Conservation (phyloP, 2,888 invertebrate species). For the Temnothorax unifasciatus region DNA sequence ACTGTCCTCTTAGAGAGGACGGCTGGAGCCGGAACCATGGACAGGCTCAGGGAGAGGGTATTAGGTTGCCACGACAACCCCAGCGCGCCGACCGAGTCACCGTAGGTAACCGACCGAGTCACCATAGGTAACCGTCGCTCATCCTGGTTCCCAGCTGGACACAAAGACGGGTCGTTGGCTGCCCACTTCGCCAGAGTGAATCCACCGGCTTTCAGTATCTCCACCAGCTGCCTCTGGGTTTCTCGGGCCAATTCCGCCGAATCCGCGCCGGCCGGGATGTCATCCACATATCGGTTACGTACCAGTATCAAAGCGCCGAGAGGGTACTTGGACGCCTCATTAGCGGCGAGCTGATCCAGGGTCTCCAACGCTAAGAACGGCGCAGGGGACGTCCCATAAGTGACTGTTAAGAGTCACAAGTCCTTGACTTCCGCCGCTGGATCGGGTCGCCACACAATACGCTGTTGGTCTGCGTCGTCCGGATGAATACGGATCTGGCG, state of each 20-base stretch:
- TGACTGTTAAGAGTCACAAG: background rate
- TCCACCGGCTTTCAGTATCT: background rate
- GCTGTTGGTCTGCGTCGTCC: background rate
- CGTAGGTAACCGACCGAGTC: too few species aligned
- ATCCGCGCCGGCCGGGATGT: background rate
- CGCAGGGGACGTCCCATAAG: background rate
- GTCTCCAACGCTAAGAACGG: background rate
- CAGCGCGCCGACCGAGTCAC: background rate
- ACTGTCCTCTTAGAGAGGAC: background rate
- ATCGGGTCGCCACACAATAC: background rate
- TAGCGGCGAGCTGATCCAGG: background rate
- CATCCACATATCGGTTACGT: background rate
- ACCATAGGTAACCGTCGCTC: background rate
- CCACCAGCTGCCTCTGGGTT: background rate
- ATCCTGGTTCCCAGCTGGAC: background rate
- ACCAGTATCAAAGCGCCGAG: background rate
- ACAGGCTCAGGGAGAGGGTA: accelerated
- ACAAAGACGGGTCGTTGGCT: background rate
- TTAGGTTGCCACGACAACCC: background rate
- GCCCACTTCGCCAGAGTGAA: background rate
- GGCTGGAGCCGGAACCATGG: accelerated
- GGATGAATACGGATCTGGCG: background rate
- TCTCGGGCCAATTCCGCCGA: accelerated
- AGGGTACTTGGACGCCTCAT: background rate
- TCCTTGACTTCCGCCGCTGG: accelerated